A percentile compares a stretch with the other conserved stretches of the same genome.
These are phyloP conservation scores for Cirrhinus mrigala DNA, from an alignment of 2,797 vertebrate genomes.

Conservation along the genomic window DNA sequence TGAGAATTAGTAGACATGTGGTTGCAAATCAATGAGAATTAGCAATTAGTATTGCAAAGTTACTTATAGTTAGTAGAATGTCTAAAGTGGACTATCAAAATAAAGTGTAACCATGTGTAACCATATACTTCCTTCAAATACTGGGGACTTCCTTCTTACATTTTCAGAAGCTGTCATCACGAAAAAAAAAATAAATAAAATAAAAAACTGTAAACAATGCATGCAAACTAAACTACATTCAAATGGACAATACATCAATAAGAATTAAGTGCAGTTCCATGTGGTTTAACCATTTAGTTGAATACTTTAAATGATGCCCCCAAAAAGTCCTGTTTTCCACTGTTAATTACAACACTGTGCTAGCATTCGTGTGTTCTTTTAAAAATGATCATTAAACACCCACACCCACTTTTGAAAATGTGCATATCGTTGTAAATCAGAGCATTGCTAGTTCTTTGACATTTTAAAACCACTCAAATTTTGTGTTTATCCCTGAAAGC, in stretches of 20 bases:
- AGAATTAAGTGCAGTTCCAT: not conserved
- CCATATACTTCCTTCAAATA: not conserved
- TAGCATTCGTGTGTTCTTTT: not conserved
- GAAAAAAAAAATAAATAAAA: too few species aligned
- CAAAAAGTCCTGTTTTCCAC: not conserved
- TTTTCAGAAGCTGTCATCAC: not conserved
- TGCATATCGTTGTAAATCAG: not conserved
- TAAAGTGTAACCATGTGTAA: too few species aligned
- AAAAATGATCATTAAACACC: not conserved
- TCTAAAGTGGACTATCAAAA: too few species aligned
- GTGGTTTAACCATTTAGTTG: not conserved
- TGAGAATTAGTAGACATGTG: too few species aligned
- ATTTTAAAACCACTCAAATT: not conserved
- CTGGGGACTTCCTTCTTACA: not conserved
- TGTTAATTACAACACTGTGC: not conserved
- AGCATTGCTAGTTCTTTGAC: not conserved
- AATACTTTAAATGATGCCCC: not conserved
- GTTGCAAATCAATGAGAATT: too few species aligned
- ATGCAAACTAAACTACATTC: not conserved
- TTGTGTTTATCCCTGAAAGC: not conserved
- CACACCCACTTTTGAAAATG: not conserved
- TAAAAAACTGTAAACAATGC: not conserved
- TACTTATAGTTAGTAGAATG: too few species aligned
- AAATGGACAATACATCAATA: not conserved
- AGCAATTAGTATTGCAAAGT: too few species aligned